Base-by-base conservation (phyloP, 2,797 vertebrate species). In the Denticeps clupeoides region DNA sequence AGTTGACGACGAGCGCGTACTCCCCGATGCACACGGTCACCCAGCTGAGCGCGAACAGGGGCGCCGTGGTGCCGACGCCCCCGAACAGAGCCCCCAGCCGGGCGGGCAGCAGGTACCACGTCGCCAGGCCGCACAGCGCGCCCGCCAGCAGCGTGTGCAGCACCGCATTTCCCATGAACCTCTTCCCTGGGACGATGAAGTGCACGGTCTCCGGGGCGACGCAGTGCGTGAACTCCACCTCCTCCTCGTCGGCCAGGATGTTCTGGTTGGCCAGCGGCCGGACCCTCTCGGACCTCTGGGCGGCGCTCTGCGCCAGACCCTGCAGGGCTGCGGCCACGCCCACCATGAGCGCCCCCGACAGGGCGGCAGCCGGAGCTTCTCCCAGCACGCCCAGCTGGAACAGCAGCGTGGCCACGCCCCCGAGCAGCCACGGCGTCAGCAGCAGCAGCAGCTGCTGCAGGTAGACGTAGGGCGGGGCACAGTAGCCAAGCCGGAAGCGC, bases 101-200 rank as follows among this genome's bases (percentile, higher is more conserved):
- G 51, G 83, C 78, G 3, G 92, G 90, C 55, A 97, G 81, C 73
- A 97, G 77, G 62, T 97, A 99, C 93, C 90, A 97, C 1, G 92
- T 95, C 55, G 92, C 93, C 51, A 95, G 81, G 16, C 90, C 91
- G 70, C 93, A 97, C n/a, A 93, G 72, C 1, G 81, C 62, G 46
- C 88, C 93, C 32, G 93, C 88, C 50, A 97, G 74, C 31, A 88
- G 32, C 16, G 88, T 87, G 68, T 99, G 95, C 48, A 96, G 75
- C 48, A 91, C 65, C 19, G 81, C 73, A 64, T 93, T 99, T 59
- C 82, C 69, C 29, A 87, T 65, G 47, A 90, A 91, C 67, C 87
- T 89, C 79, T 99, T 97, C 65, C 91, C 93, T 2, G 93, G 89
- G 61, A 92, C 88, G 51, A 97, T 87, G 67, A 99, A 99, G 64